A percentile compares a stretch with the other conserved stretches of the same genome.
Conservation (phyloP, 2,888 invertebrate genomes). For the Lasioglossum pauxillum region DNA sequence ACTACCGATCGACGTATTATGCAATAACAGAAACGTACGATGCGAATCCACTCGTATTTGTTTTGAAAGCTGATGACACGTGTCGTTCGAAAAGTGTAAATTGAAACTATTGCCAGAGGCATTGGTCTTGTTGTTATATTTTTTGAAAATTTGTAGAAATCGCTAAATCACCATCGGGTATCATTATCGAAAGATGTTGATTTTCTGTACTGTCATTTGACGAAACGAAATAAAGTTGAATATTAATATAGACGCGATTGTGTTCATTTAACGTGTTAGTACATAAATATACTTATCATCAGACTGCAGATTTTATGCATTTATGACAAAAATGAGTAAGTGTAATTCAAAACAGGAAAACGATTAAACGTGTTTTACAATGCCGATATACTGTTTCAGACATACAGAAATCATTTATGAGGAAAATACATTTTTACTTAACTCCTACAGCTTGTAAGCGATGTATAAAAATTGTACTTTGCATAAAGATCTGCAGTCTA, state of each 20-base stretch:
- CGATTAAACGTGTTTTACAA: too few relatives aligned
- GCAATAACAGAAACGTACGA: slow-evolving; percentile 70
- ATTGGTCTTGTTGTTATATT: slow-evolving; percentile 67
- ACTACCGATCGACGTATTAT: slow-evolving; percentile 79
- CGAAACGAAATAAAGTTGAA: slow-evolving; percentile 75
- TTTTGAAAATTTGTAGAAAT: slow-evolving; percentile 69
- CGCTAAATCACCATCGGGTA: slow-evolving; percentile 64
- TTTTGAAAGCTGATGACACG: slow-evolving; percentile 63
- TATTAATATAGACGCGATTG: slow-evolving; percentile 58
- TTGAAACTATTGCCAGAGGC: slow-evolving; percentile 56
- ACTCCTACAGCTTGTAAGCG: too few relatives aligned
- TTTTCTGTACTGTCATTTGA: slow-evolving; percentile 76
- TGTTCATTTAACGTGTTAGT: slow-evolving; percentile 19
- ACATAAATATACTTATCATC: neutral
- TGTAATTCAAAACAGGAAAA: too few relatives aligned
- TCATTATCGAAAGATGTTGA: slow-evolving; percentile 72
- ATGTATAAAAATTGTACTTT: too few relatives aligned
- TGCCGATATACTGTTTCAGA: too few relatives aligned
- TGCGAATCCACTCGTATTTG: slow-evolving; percentile 68
- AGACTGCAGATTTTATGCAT: too few relatives aligned
- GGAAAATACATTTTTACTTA: too few relatives aligned
- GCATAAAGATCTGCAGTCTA: too few relatives aligned
- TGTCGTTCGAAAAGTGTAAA: slow-evolving; percentile 58
- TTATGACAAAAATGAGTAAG: too few relatives aligned
- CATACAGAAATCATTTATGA: too few relatives aligned